Base-by-base conservation (phyloP, 2,113 vertebrate species). In the Scalopus aquaticus region DNA sequence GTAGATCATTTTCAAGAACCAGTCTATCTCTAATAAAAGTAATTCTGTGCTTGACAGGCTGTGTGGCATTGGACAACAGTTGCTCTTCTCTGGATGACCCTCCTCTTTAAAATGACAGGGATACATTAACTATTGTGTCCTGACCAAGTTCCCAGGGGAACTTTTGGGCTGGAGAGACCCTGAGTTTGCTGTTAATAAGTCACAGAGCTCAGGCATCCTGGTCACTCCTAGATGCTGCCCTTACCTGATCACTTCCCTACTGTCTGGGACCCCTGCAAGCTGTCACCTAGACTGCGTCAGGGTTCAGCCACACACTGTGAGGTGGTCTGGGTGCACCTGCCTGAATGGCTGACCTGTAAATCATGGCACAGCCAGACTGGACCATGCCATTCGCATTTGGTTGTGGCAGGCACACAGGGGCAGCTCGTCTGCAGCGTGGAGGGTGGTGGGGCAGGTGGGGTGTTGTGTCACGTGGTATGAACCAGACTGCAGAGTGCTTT, bases 301-400 rank as follows among this genome's bases (percentile, higher is more conserved):
- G 37, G 64, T 58, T 44, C 67, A 90, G 62, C 49, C 32, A 46
- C 26, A 32, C 70, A 30, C 72, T 51, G 44, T 15, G 15, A 70
- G 16, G 12, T 3, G 30, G 78, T 24, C 46, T 39, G 42, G 74
- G 35, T 46, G 24, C n/a, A 42, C 69, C 77, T 51, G 37, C 30
- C 72, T 19, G 9, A 42, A 80, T 60, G 65, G 67, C 88, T 56
- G 62, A 28, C 44, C 69, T 78, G 37, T 65, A 92, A 91, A 83
- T 92, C 84, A 86, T n/a, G 77, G 67, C 35, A 12, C 37, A 79
- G n/a, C 70, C 84, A 49, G 46, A 39, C 37, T 56, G 26, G 60
- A 28, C 20, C 79, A 44, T 6, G 60, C 12, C 20, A 3, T 35
- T 84, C 83, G 83, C 8, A 2, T 84, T 30, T 56, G 65, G 80